phyloP scores from a whole-genome alignment of 2,797 vertebrate species.

The Eulemur coronatus region DNA sequence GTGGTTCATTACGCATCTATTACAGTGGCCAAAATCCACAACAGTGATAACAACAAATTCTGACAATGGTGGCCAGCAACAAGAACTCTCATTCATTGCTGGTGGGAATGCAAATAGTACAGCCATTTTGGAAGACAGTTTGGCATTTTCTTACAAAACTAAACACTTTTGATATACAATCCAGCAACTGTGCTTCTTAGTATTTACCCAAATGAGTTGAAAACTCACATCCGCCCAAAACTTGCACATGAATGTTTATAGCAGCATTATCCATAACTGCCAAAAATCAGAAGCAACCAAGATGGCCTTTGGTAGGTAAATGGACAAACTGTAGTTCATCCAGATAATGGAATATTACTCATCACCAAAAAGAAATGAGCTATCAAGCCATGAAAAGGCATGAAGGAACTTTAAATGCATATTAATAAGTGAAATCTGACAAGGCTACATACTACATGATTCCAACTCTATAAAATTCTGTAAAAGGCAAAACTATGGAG shows the following conservation, averaged over 20 bases:
- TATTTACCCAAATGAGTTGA: background rate
- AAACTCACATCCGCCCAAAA: background rate
- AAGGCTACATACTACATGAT: background rate
- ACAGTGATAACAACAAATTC: background rate
- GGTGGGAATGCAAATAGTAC: background rate
- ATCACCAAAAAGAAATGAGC: background rate
- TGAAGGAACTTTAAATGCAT: background rate
- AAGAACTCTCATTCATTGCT: background rate
- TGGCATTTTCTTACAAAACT: background rate
- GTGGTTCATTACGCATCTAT: background rate
- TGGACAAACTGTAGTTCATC: background rate
- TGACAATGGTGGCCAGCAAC: background rate
- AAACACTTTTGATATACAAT: background rate
- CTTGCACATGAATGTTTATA: background rate
- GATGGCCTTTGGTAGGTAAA: background rate
- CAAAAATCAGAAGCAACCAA: background rate
- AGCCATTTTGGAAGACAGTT: background rate
- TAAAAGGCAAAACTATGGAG: background rate
- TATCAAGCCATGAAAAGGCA: background rate
- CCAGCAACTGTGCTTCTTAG: background rate
- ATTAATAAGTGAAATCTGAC: slow-evolving; percentile 16
- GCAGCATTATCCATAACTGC: background rate
- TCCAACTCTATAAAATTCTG: background rate
- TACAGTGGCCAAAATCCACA: slow-evolving; percentile 24
- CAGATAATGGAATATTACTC: background rate